Conservation (phyloP, 2,888 invertebrate genomes). For the Athalia rosae region DNA sequence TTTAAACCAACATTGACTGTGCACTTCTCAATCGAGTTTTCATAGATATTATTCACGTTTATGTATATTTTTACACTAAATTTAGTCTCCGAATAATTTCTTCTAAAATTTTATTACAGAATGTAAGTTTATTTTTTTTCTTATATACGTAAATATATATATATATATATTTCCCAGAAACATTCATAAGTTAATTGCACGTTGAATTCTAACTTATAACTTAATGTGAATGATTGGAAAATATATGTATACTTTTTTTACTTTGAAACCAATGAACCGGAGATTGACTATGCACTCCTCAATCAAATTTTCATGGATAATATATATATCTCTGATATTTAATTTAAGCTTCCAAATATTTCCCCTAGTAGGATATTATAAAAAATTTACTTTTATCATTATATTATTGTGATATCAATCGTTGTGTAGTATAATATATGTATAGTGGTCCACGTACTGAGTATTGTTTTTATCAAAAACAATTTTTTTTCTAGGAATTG, state of each 20-base stretch:
- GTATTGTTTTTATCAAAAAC: conserved; percentile 49
- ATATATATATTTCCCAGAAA: too few relatives aligned
- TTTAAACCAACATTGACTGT: too few relatives aligned
- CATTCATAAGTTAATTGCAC: conserved; percentile 36
- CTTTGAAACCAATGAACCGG: conserved; percentile 16
- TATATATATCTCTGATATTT: conserved; percentile 5
- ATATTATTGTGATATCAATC: conserved; percentile 69
- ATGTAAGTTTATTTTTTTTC: too few relatives aligned
- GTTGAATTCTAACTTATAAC: conserved; percentile 25
- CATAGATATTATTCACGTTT: too few relatives aligned
- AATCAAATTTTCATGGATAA: conserved; percentile 41
- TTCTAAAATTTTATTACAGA: too few relatives aligned
- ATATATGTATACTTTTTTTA: neutral
- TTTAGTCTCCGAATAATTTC: too few relatives aligned
- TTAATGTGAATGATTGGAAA: conserved; percentile 31
- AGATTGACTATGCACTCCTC: conserved; percentile 40
- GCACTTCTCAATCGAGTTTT: too few relatives aligned
- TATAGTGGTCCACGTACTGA: conserved; percentile 69
- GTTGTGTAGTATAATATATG: conserved; percentile 68
- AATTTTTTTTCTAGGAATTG: neutral
- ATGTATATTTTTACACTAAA: too few relatives aligned
- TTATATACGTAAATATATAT: too few relatives aligned
- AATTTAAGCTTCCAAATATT: conserved; percentile 32
- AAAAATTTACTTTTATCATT: conserved; percentile 44
- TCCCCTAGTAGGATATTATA: conserved; percentile 13